Percentiles rank a stretch among this genome's conserved stretches.
phyloP scores from a whole-genome alignment of 2,113 vertebrate species.

The Trinectes maculatus region DNA sequence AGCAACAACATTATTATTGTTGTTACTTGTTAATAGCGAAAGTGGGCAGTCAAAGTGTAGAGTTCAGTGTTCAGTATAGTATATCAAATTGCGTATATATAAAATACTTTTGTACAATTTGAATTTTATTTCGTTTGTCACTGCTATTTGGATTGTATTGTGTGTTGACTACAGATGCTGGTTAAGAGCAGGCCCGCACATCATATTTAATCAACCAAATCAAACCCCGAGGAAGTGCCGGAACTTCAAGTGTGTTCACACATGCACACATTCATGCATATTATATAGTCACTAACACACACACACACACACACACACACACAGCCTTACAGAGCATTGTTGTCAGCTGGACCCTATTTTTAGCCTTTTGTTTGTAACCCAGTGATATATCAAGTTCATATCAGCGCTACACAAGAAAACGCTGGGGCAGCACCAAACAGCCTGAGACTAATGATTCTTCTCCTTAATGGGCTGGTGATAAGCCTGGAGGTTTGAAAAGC shows the following conservation, averaged over 20 bases:
- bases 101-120: background rate
- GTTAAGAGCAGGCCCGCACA: slow-evolving; percentile 12
- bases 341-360: slow-evolving; percentile 64
- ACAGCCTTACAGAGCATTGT: slow-evolving; percentile 24
- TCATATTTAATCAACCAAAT: slow-evolving; percentile 31
- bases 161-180: slow-evolving; percentile 19
- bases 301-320: slow-evolving; percentile 21
- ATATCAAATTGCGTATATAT: slow-evolving; percentile 1
- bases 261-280: background rate
- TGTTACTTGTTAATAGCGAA: no score
- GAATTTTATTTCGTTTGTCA: background rate
- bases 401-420: slow-evolving; percentile 59
- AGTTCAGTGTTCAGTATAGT: background rate
- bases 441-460: slow-evolving; percentile 71
- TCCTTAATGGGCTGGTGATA: slow-evolving; percentile 56
- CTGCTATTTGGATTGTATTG: background rate
- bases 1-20: no score
- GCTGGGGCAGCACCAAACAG: slow-evolving; percentile 69
- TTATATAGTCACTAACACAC: slow-evolving; percentile 34
- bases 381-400: slow-evolving; percentile 75
- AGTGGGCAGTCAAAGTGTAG: no score
- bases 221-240: slow-evolving; percentile 33
- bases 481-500: slow-evolving; percentile 43
- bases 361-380: slow-evolving; percentile 72
- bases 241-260: slow-evolving; percentile 20